Conservation (phyloP, 2,797 vertebrate genomes). For the Orestias chungarensis region DNA sequence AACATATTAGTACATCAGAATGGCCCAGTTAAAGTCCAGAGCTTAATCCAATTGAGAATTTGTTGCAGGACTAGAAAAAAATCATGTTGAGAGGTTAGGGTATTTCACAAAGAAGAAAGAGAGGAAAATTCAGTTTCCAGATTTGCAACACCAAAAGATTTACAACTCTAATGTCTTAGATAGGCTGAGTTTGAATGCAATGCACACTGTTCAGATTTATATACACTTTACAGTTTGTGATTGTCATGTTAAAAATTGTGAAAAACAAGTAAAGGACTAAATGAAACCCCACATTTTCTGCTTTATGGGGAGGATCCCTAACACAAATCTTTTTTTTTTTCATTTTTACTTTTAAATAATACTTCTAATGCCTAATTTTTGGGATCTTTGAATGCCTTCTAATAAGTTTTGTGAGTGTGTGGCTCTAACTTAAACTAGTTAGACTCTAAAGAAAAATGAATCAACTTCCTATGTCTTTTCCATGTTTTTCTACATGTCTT, state of each 20-base stretch:
- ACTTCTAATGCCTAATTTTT: constrained; percentile 21
- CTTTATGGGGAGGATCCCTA: constrained; percentile 4
- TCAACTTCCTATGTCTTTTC: constrained; percentile 6
- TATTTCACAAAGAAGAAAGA: background rate
- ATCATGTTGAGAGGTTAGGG: background rate
- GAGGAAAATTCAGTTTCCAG: background rate
- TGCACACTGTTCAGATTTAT: background rate
- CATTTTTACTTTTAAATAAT: constrained; percentile 17
- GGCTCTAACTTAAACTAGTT: constrained; percentile 39
- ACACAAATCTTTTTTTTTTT: constrained; percentile 12
- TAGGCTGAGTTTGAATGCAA: background rate
- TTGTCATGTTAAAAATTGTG: background rate
- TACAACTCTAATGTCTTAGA: background rate
- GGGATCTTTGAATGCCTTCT: constrained; percentile 35
- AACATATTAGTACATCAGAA: background rate
- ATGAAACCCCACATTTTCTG: constrained; percentile 9
- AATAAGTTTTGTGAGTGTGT: constrained; percentile 16
- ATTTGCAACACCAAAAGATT: background rate
- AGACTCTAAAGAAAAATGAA: constrained; percentile 28
- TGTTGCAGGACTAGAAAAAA: background rate
- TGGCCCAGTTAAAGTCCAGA: background rate
- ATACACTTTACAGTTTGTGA: background rate
- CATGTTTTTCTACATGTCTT: constrained; percentile 14
- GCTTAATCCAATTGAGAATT: background rate
- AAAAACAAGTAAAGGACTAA: background rate